Evolutionary conservation across 2,113 vertebrate species (phyloP).

Genomic region (Naja naja): DNA sequence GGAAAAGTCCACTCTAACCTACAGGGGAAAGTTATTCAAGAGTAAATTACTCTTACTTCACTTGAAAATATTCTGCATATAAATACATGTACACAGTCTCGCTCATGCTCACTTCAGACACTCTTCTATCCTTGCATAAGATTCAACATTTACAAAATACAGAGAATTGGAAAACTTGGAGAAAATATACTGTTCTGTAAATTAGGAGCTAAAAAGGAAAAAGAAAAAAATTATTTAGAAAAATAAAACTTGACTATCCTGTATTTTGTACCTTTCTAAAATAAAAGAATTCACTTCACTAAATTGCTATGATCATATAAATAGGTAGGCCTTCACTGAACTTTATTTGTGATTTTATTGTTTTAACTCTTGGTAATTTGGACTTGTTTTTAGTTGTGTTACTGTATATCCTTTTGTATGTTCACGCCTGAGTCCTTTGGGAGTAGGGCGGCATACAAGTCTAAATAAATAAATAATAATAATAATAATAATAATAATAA

Average conservation of each 20-base stretch:
- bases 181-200: conserved; percentile 7
- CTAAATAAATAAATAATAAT: too few relatives aligned
- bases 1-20: conserved; percentile 16
- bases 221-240: neutral
- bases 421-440: too few relatives aligned
- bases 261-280: neutral
- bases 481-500: too few relatives aligned
- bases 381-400: too few relatives aligned
- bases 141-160: neutral
- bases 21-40: neutral
- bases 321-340: neutral
- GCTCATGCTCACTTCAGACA: neutral
- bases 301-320: neutral
- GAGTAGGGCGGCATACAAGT: too few relatives aligned
- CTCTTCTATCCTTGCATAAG: neutral
- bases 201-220: neutral
- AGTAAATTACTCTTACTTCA: neutral
- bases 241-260: neutral
- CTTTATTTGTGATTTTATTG: too few relatives aligned
- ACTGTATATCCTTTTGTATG: too few relatives aligned
- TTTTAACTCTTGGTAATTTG: too few relatives aligned
- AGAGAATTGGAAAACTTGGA: neutral
- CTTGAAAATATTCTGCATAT: neutral
- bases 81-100: neutral
- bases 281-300: neutral